Percentiles rank a stretch among this genome's conserved stretches.
Evolutionary conservation across 2,797 vertebrate species (phyloP).

Genomic region (Graptemys geographica): DNA sequence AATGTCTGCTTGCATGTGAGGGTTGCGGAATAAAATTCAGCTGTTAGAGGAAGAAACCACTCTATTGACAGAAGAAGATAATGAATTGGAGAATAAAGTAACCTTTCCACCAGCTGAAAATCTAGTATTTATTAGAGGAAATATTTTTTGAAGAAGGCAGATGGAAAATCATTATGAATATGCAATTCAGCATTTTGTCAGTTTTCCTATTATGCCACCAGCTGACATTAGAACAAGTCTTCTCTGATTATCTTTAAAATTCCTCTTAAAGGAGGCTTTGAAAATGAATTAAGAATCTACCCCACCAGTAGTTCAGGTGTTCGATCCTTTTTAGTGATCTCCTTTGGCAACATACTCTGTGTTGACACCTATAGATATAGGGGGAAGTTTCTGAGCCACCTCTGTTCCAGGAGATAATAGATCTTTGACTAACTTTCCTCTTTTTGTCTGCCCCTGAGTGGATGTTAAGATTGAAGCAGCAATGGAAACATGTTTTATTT

Average conservation of each 20-base stretch:
- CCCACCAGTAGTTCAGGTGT: neutral
- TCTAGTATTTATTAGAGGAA: neutral
- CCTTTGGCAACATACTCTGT: neutral
- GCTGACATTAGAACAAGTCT: neutral
- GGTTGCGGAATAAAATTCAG: neutral
- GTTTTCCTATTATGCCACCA: neutral
- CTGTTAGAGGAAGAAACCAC: neutral
- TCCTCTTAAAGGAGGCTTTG: neutral
- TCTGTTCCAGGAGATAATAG: neutral
- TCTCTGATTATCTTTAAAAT: neutral
- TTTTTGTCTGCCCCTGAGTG: neutral
- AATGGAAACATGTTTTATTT: fast-evolving
- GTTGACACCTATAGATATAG: neutral
- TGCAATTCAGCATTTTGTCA: neutral
- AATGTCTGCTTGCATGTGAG: neutral
- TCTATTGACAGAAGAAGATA: neutral
- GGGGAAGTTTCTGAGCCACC: neutral
- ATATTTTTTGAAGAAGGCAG: neutral
- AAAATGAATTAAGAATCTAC: neutral
- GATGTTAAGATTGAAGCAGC: neutral
- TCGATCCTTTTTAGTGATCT: neutral
- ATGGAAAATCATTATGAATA: neutral
- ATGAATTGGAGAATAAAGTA: neutral
- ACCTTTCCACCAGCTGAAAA: neutral
- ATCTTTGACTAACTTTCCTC: neutral